Evolutionary conservation across 1,140 invertebrate genomes (phyloP).

Genomic region (Caerostris extrusa): DNA sequence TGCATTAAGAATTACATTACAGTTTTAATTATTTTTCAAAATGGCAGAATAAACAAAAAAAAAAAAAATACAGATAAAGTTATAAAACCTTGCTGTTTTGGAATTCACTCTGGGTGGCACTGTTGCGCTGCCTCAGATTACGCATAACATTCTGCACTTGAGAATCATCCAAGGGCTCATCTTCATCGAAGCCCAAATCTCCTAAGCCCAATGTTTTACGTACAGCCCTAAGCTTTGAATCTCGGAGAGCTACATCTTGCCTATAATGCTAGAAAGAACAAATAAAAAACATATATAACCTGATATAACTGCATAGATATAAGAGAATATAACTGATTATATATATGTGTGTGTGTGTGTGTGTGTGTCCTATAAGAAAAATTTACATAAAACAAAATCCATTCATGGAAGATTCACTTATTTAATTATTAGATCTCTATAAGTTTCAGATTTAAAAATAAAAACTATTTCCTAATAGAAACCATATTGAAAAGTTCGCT

Average conservation of each 20-base stretch:
- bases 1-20: too few species aligned
- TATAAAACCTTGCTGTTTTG: constrained; percentile 58
- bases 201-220: constrained; percentile 59
- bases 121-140: constrained; percentile 61
- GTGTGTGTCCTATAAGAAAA: too few species aligned
- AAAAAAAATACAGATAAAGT: background rate
- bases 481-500: too few species aligned
- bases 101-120: constrained; percentile 52
- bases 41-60: background rate
- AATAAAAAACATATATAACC: too few species aligned
- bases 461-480: too few species aligned
- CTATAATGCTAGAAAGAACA: constrained; percentile 79
- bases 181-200: constrained; percentile 65
- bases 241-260: constrained; percentile 79
- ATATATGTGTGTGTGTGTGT: too few species aligned
- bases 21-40: background rate
- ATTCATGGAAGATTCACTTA: background rate
- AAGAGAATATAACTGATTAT: too few species aligned
- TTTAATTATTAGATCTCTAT: too few species aligned
- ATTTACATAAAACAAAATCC: too few species aligned
- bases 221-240: constrained; percentile 78
- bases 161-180: constrained; percentile 61
- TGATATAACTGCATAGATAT: too few species aligned
- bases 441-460: too few species aligned
- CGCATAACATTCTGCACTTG: constrained; percentile 55